phyloP scores from a whole-genome alignment of 2,797 vertebrate species.

The Tarsius wallacei region DNA sequence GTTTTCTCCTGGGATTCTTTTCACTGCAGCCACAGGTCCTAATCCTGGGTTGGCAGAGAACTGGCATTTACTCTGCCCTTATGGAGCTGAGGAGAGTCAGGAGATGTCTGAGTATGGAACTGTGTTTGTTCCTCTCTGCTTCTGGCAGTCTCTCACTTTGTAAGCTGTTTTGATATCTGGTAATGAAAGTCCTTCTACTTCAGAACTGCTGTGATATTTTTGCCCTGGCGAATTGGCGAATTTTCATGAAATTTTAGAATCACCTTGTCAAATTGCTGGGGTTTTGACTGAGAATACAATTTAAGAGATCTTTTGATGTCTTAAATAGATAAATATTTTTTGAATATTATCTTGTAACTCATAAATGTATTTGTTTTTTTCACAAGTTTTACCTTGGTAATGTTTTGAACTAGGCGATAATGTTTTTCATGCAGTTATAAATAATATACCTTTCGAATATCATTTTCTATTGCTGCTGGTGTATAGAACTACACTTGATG shows the following conservation, averaged over 20 bases:
- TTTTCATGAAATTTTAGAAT: not conserved
- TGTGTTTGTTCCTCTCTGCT: not conserved
- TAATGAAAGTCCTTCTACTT: not conserved
- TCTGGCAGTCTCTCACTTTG: not conserved
- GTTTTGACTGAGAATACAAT: not conserved
- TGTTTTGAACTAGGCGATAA: not conserved
- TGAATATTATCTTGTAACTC: too few species aligned
- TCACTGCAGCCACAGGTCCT: not conserved
- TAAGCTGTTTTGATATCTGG: not conserved
- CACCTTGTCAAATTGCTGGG: not conserved
- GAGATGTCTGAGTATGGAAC: not conserved
- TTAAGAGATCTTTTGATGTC: not conserved
- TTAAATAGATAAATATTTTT: not conserved
- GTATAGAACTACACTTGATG: not conserved
- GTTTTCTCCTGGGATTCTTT: not conserved
- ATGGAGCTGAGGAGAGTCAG: not conserved
- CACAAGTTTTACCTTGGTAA: not conserved
- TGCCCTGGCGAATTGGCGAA: not conserved
- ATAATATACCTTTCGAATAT: not conserved
- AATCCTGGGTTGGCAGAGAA: not conserved
- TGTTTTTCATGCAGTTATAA: not conserved
- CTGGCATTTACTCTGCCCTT: not conserved
- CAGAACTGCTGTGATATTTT: not conserved
- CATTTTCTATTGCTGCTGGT: not conserved
- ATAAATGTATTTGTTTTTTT: not conserved